Base-by-base conservation (phyloP, 2,888 invertebrate genomes). In the Ectropis crepuscularia region DNA sequence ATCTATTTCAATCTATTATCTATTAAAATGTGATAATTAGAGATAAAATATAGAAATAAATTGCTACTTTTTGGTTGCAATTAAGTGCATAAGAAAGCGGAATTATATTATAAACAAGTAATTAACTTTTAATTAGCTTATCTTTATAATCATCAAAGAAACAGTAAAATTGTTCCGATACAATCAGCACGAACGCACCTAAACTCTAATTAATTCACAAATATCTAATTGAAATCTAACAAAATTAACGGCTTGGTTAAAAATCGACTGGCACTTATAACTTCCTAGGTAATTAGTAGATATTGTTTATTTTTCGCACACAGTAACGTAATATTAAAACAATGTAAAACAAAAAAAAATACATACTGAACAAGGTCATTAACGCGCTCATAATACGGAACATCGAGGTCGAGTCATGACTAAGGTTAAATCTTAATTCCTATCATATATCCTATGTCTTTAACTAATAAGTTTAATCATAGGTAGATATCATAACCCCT, bases 401-500 rank as follows among this genome's bases (percentile, higher is more conserved):
- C 61, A 12, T 60, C 38, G 28, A 63, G 61, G 11, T 47, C 55
- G 39, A 58, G 41, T 61, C 61, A 63, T 49, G 51, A 57, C 60
- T 61, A 70, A 69, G 63, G 63, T 63, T 65, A 58, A 53, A 57
- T 36, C 41, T 42, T 16, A 42, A 53, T 49, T 45, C 54, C 50
- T 58, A 63, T 28, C 16, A 28, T 28, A 28, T 28, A 28, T 28
- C 16, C n/a, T n/a, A n/a, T 28, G 16, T 28, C 1, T 28, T 28
- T 28, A 28, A 28, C 16, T 28, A 28, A 28, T 28, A 28, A n/a
- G n/a, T n/a, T n/a, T n/a, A n/a, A 28, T 4, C 16, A 28, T 2
- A 28, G 1, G 16, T 28, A 28, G 16, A 2, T 28, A 28, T 28
- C 16, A 28, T 4, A 28, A 28, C 1, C 1, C 16, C 16, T 28